Conservation (phyloP, 2,797 vertebrate species). For the Pantherophis alleghaniensis region DNA sequence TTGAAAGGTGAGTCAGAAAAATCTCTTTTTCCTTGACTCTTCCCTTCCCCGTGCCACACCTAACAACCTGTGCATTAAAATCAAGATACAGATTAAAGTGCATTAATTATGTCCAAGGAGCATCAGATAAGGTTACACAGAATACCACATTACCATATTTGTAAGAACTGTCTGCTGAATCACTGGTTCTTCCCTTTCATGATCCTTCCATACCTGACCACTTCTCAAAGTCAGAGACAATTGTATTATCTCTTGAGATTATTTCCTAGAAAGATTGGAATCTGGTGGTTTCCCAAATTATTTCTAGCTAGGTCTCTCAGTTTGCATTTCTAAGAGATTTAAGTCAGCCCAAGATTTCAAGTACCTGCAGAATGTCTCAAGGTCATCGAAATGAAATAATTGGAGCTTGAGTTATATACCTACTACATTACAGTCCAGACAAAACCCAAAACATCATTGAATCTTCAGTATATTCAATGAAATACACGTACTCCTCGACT, state of each 20-base stretch:
- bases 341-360: too few relatives aligned
- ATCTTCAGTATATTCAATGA: neutral
- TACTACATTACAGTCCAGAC: too few relatives aligned
- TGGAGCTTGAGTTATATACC: too few relatives aligned
- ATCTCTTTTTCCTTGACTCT: neutral
- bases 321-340: too few relatives aligned
- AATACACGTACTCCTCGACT: too few relatives aligned
- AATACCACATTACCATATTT: neutral
- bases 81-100: neutral
- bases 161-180: neutral
- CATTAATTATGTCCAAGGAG: neutral
- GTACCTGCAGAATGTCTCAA: too few relatives aligned
- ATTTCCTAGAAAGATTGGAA: too few relatives aligned
- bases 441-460: too few relatives aligned
- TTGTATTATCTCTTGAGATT: too few relatives aligned
- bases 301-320: too few relatives aligned
- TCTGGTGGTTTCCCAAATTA: too few relatives aligned
- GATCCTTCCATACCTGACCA: neutral
- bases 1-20: neutral
- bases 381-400: too few relatives aligned
- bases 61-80: neutral
- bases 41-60: neutral
- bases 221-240: neutral
- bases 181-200: neutral
- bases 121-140: neutral